A percentile compares a stretch with the other conserved stretches of the same genome.
Evolutionary conservation across 2,113 vertebrate species (phyloP).

Genomic region (Panthera tigris): DNA sequence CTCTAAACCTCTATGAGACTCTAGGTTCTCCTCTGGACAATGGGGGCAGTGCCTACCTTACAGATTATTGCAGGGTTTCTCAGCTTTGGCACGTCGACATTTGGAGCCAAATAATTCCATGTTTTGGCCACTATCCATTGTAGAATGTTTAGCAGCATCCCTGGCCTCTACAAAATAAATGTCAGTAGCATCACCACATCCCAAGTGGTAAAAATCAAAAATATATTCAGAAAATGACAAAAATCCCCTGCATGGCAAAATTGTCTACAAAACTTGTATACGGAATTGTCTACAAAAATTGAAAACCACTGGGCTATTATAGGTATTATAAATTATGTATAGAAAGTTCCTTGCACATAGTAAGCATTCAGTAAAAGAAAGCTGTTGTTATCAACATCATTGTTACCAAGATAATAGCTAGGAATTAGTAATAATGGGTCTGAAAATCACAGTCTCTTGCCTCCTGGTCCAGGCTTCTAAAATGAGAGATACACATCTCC

Average conservation of each 20-base stretch:
- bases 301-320: not conserved
- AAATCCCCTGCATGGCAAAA: not conserved
- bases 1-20: not conserved
- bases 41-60: accelerated
- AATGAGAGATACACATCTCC: not conserved
- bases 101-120: not conserved
- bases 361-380: not conserved
- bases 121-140: not conserved
- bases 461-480: not conserved
- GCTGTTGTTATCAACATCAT: not conserved
- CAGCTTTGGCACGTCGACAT: not conserved
- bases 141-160: not conserved
- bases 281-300: not conserved
- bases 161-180: not conserved
- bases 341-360: not conserved
- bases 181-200: not conserved
- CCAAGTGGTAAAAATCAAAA: not conserved
- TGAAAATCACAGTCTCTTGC: not conserved
- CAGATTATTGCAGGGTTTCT: not conserved
- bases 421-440: not conserved
- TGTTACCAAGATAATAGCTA: not conserved
- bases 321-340: not conserved
- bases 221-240: not conserved
- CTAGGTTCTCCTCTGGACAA: not conserved
- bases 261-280: not conserved